Evolutionary conservation across 2,888 invertebrate species (phyloP).

Genomic region (Lasioglossum malachurum): DNA sequence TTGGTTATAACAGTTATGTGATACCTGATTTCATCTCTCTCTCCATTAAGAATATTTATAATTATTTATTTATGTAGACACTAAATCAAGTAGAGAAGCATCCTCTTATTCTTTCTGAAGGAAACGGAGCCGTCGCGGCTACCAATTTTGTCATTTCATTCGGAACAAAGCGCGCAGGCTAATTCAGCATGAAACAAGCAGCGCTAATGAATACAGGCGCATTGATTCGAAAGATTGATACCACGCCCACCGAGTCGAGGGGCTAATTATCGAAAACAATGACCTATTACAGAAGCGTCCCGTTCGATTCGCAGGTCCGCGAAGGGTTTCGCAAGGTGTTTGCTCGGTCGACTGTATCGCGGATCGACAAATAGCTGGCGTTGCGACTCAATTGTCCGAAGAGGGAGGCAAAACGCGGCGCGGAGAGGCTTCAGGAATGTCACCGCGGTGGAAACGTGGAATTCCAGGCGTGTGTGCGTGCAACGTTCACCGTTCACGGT

Average conservation of each 20-base stretch:
- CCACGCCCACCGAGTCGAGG: not conserved
- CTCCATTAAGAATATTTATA: no score
- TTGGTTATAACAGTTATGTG: no score
- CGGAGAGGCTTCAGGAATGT: constrained; percentile 40
- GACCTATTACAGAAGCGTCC: not conserved
- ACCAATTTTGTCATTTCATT: not conserved
- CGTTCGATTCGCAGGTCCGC: constrained; percentile 1
- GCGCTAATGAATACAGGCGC: not conserved
- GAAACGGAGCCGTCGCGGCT: no score
- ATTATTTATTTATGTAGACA: no score
- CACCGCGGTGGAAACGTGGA: constrained; percentile 40
- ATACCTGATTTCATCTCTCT: no score
- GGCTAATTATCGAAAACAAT: not conserved
- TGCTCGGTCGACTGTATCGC: constrained; percentile 14
- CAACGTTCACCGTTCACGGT: constrained; percentile 31
- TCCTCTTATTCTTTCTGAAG: no score
- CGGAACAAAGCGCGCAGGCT: not conserved
- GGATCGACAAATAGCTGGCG: constrained; percentile 45
- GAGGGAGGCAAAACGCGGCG: constrained; percentile 40
- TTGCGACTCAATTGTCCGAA: constrained; percentile 54
- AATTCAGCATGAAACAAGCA: not conserved
- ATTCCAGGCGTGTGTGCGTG: constrained; percentile 40
- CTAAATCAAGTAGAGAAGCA: no score
- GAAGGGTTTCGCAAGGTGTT: constrained; percentile 31
- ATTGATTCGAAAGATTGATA: not conserved